These are phyloP conservation scores for Temnothorax unifasciatus DNA, from an alignment of 2,888 invertebrate species.

Conservation along the genomic window DNA sequence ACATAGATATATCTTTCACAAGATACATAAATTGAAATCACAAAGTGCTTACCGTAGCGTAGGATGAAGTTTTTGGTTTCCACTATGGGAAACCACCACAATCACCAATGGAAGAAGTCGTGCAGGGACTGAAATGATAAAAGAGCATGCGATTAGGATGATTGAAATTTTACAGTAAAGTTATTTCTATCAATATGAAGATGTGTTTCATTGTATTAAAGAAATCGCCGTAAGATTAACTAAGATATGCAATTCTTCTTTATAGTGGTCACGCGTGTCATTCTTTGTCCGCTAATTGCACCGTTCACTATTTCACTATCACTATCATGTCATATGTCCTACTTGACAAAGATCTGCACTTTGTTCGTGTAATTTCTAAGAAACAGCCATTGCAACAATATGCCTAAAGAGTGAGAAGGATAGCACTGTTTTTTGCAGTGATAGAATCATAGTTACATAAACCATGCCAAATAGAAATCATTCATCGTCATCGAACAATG, in stretches of 20 bases:
- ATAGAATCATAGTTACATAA: conserved; percentile 13
- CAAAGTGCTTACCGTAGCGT: conserved; percentile 81
- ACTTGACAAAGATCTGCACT: neutral
- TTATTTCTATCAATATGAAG: neutral
- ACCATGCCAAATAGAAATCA: neutral
- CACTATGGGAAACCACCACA: conserved; percentile 81
- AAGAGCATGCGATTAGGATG: conserved; percentile 10
- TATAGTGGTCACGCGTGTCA: neutral
- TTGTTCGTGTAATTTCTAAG: neutral
- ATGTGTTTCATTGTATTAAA: neutral
- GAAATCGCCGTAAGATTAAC: neutral
- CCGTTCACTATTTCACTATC: neutral
- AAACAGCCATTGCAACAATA: neutral
- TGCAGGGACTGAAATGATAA: conserved; percentile 61
- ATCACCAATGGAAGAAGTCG: conserved; percentile 77
- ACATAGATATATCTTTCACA: neutral
- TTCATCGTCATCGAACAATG: neutral
- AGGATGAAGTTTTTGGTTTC: conserved; percentile 82
- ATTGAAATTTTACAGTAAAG: neutral
- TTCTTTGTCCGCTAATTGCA: neutral
- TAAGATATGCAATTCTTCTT: conserved; percentile 6
- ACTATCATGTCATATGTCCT: neutral
- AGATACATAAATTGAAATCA: neutral
- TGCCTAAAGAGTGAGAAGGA: neutral
- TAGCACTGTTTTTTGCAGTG: neutral